These are phyloP conservation scores for Eretmocerus hayati DNA, from an alignment of 2,888 invertebrate genomes.

Conservation along the genomic window DNA sequence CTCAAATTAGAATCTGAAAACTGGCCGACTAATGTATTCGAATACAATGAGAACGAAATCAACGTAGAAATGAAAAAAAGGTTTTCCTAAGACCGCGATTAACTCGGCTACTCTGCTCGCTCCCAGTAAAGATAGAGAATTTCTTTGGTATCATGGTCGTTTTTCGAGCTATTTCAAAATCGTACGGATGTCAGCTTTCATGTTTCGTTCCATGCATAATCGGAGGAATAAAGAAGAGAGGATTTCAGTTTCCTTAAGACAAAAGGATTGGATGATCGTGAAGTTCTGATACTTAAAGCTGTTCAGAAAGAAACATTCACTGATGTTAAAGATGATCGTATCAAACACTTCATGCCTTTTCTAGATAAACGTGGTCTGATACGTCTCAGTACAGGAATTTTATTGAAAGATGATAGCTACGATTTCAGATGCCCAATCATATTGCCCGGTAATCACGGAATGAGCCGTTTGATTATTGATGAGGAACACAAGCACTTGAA, in stretches of 20 bases:
- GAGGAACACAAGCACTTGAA: not conserved
- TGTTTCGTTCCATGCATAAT: constrained; percentile 9
- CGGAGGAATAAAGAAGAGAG: not conserved
- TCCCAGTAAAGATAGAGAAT: not conserved
- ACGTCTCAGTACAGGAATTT: constrained; percentile 10
- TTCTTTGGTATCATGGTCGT: not conserved
- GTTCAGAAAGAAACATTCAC: not conserved
- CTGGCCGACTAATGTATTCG: not conserved
- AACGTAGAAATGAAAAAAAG: not conserved
- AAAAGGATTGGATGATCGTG: not conserved
- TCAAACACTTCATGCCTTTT: not conserved
- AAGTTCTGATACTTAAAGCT: not conserved
- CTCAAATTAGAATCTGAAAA: not conserved
- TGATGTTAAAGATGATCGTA: not conserved
- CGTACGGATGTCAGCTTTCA: constrained; percentile 18
- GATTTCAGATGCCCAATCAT: constrained; percentile 6
- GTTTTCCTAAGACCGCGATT: not conserved
- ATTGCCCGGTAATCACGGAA: not conserved
- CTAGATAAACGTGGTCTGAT: constrained; percentile 9
- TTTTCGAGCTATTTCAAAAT: not conserved
- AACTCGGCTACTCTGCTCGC: not conserved
- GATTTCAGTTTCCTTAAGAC: not conserved
- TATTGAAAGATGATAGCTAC: constrained; percentile 5
- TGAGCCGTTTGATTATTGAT: not conserved
- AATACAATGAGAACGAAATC: not conserved